Evolutionary conservation across 2,113 vertebrate species (phyloP), one percentile per base, ranked within the genome.

Genomic region (Rhinolophus sinicus): DNA sequence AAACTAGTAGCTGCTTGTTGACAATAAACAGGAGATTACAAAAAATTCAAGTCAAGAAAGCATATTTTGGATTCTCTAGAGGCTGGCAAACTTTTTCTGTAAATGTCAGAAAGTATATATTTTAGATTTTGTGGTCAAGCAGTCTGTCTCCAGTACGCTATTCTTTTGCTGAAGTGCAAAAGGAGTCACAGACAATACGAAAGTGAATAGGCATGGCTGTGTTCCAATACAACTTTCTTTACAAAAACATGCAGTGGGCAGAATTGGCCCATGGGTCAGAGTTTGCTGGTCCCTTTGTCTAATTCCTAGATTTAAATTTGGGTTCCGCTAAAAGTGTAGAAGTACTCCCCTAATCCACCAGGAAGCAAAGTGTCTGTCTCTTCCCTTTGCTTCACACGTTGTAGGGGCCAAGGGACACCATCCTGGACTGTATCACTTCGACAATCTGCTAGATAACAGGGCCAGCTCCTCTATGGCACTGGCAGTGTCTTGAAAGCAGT

Each of bases 41-140:
- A 91, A 85, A 54, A 16, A 83, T 75, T 94, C 28, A 83, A 56
- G 50, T 86, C 18, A 73, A 78, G 52, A 92, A 92, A 81, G 7
- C 58, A 81, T 33, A 56, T 67, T 91, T 60, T 56, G 18, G 38
- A 76, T 92, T 92, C 52, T 44, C 70, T 73, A 67, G 14, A 26
- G 26, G 88, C 60, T 12, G 62, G 85, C 35, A 26, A 40, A 54
- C 26, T 64, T 83, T 54, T 67, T 28, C n/a, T 56, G 18, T 47
- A 78, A 90, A 80, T 22, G 24, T 33, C 75, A 93, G 64, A 40
- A 5, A 78, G 65, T 44, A 60, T 35, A 14, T 73, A 90, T 56
- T 84, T 94, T 76, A 94, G 56, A 90, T 72, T 90, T 60, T 88
- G 30, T 70, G 54, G 24, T 81, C 52, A 50, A 50, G 70, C 9